Evolutionary conservation across 2,888 invertebrate species (phyloP).

Genomic region (Cynaeus angustus): DNA sequence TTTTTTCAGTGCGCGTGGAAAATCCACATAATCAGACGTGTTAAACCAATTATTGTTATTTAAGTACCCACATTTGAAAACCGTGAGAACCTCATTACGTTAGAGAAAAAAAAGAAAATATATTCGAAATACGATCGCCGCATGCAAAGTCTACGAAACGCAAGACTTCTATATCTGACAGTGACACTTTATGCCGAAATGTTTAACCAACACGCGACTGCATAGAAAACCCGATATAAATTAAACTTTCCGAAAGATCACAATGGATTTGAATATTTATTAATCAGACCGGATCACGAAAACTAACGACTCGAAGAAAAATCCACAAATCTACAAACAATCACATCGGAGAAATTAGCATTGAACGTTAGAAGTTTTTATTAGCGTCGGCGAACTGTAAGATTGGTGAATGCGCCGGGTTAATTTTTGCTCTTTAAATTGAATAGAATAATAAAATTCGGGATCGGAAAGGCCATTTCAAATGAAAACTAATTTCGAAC

Average conservation of each 20-base stretch:
- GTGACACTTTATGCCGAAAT: conserved; percentile 51
- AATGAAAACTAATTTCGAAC: conserved; percentile 27
- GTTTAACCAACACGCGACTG: conserved; percentile 45
- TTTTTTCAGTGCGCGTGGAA: neutral
- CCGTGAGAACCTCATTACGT: conserved; percentile 7
- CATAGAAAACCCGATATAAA: conserved; percentile 42
- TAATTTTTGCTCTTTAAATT: conserved; percentile 20
- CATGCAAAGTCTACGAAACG: conserved; percentile 37
- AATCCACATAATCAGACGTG: conserved; percentile 1
- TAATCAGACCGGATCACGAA: conserved; percentile 41
- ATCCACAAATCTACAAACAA: conserved; percentile 5
- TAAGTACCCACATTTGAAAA: conserved; percentile 14
- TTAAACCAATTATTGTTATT: conserved; percentile 10
- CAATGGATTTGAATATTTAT: conserved; percentile 47
- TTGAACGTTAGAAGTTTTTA: conserved; percentile 28
- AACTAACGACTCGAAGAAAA: neutral
- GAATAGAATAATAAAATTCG: conserved; percentile 8
- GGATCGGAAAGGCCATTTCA: neutral
- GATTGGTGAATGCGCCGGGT: conserved; percentile 37
- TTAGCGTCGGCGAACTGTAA: conserved; percentile 4
- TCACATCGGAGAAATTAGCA: conserved; percentile 1
- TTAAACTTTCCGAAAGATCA: conserved; percentile 49
- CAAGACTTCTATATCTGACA: conserved; percentile 46
- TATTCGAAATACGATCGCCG: conserved; percentile 34
- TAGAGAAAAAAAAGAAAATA: conserved; percentile 12